These are phyloP conservation scores for Dipodomys spectabilis DNA, from an alignment of 2,113 vertebrate species.

Conservation along the genomic window DNA sequence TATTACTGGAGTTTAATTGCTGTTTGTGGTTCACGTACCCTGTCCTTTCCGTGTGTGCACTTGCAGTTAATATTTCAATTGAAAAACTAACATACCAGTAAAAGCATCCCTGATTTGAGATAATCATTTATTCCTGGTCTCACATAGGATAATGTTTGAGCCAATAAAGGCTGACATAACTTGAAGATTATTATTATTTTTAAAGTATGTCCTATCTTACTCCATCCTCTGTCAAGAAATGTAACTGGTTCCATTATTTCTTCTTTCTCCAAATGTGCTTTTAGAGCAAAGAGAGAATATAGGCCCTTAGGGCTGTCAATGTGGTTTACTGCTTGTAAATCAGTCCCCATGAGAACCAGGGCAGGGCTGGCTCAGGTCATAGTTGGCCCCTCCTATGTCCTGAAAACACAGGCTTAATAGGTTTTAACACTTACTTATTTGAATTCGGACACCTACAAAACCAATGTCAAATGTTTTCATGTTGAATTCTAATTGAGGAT, in stretches of 20 bases:
- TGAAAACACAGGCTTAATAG: not conserved
- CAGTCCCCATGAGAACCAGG: not conserved
- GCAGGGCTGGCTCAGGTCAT: not conserved
- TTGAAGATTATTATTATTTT: constrained; percentile 29
- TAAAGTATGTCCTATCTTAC: not conserved
- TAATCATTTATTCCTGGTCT: constrained; percentile 32
- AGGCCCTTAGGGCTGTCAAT: not conserved
- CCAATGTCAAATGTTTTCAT: not conserved
- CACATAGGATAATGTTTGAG: constrained; percentile 14
- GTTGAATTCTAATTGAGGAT: not conserved
- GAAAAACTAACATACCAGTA: constrained; percentile 7
- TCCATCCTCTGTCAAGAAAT: not conserved
- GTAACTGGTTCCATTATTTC: constrained; percentile 15
- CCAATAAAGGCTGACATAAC: constrained; percentile 40
- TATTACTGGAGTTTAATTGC: not conserved
- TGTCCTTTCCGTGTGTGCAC: not conserved
- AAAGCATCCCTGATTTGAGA: constrained; percentile 16
- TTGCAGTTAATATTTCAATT: constrained; percentile 27
- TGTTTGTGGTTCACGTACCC: not conserved
- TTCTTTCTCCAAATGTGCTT: constrained; percentile 34
- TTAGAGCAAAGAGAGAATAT: constrained; percentile 30
- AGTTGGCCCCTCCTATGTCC: not conserved
- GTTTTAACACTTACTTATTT: not conserved
- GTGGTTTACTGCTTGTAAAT: not conserved
- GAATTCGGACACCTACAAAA: not conserved